Evolutionary conservation across 2,797 vertebrate genomes (phyloP).

Genomic region (Arnoldichthys spilopterus): DNA sequence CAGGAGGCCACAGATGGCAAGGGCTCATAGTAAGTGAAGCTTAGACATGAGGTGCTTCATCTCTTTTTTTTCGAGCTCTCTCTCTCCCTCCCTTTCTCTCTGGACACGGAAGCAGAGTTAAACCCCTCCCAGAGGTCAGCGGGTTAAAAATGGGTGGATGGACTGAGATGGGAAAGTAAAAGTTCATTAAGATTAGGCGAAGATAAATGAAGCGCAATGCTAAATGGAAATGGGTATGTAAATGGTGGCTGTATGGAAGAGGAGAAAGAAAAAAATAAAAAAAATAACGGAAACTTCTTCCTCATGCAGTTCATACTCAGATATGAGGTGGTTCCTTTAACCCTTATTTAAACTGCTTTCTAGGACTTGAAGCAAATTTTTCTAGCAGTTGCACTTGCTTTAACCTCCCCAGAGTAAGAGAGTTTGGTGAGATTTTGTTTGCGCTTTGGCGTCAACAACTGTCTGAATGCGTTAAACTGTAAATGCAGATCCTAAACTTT

Average conservation of each 20-base stretch:
- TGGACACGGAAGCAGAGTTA: not conserved
- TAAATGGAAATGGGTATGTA: not conserved
- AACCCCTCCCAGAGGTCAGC: not conserved
- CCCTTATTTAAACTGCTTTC: too few relatives aligned
- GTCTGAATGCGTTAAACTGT: not conserved
- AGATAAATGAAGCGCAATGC: not conserved
- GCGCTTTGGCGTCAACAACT: not conserved
- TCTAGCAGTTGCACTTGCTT: too few relatives aligned
- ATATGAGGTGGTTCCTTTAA: not conserved
- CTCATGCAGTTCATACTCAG: not conserved
- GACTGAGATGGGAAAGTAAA: not conserved
- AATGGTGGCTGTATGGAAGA: not conserved
- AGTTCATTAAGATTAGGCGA: not conserved
- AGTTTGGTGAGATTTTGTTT: not conserved
- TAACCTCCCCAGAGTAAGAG: too few relatives aligned
- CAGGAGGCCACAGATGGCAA: not conserved
- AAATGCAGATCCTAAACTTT: not conserved
- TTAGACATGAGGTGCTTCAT: not conserved
- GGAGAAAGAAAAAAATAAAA: not conserved
- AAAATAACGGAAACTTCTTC: not conserved
- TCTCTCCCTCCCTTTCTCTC: not conserved
- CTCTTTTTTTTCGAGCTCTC: not conserved
- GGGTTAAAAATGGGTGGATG: not conserved
- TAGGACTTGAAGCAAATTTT: too few relatives aligned
- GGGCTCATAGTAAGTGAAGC: too few relatives aligned